These are phyloP conservation scores for Panurus biarmicus DNA, from an alignment of 2,113 vertebrate genomes.

Conservation along the genomic window DNA sequence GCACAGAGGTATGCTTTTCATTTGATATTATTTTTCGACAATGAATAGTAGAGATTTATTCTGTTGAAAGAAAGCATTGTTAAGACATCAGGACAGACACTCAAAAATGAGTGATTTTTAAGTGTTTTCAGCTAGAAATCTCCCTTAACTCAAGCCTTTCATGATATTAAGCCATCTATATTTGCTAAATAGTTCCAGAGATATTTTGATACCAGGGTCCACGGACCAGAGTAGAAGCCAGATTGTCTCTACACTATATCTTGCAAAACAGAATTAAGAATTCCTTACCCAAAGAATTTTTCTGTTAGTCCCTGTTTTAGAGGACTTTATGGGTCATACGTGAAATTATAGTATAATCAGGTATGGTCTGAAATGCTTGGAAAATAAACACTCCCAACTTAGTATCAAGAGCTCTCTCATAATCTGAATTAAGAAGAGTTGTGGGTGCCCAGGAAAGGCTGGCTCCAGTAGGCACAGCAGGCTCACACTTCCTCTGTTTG, in stretches of 20 bases:
- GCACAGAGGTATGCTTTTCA: slow-evolving; percentile 77
- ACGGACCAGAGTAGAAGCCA: neutral
- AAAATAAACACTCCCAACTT: neutral
- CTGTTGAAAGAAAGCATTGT: neutral
- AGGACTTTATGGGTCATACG: neutral
- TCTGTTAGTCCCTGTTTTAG: neutral
- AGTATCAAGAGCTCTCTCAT: neutral
- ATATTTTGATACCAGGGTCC: neutral
- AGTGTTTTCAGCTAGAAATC: neutral
- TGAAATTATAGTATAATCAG: neutral
- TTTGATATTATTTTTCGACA: neutral
- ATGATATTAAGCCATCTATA: neutral
- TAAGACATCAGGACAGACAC: neutral
- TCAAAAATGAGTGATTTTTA: neutral
- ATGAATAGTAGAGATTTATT: neutral
- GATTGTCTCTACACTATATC: neutral
- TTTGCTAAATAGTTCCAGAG: neutral
- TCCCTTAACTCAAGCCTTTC: neutral
- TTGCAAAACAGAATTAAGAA: neutral
- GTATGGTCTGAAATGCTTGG: neutral
- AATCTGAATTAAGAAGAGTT: neutral
- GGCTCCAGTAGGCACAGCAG: fast-evolving
- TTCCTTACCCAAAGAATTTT: neutral
- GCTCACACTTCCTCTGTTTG: neutral
- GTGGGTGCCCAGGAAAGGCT: neutral